Base-by-base conservation (phyloP, 2,888 invertebrate species). In the Spisula solida region DNA sequence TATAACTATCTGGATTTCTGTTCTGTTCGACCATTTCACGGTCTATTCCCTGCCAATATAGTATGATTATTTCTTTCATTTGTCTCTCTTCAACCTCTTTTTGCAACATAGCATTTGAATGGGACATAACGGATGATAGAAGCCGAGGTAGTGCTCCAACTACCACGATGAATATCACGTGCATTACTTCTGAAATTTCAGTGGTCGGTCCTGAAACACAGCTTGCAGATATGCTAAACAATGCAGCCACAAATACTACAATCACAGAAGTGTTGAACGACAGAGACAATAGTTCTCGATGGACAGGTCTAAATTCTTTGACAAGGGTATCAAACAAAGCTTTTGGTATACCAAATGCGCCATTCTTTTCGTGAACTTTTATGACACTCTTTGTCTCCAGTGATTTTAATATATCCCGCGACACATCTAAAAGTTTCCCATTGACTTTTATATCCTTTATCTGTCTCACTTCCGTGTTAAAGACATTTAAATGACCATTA, bases 151-250 rank as follows among this genome's bases (percentile, higher is more conserved):
- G 34, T 34, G 89, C 89, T n/a, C 91, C 91, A 25, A 91, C 75
- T 18, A 70, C 66, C 18, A 89, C 89, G 5, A 91, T 88, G 48
- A 91, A 91, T 18, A 91, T 51, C 78, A 91, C 89, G 78, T 91
- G 91, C 91, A 91, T 91, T 10, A 91, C 91, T 31, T 91, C 91
- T 8, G 91, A 89, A 16, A 88, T 88, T 55, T 90, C 91, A 16
- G 86, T 82, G 20, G 88, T 78, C 0, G 91, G 86, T 1, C 87
- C 88, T 1, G 81, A 66, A 12, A 81, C 82, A 80, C 83, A 88
- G 10, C 80, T 81, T 10, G 55, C 34, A 0, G 87, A 79, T 14
- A 91, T 86, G 41, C 81, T 85, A 34, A 90, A 81, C 16, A 89
- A 86, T 12, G 87, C n/a, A 2, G 75, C 51, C 1, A 91, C 56